A percentile compares a stretch with the other conserved stretches of the same genome.
Conservation (phyloP, 2,113 vertebrate species). For the Tupaia chinensis region DNA sequence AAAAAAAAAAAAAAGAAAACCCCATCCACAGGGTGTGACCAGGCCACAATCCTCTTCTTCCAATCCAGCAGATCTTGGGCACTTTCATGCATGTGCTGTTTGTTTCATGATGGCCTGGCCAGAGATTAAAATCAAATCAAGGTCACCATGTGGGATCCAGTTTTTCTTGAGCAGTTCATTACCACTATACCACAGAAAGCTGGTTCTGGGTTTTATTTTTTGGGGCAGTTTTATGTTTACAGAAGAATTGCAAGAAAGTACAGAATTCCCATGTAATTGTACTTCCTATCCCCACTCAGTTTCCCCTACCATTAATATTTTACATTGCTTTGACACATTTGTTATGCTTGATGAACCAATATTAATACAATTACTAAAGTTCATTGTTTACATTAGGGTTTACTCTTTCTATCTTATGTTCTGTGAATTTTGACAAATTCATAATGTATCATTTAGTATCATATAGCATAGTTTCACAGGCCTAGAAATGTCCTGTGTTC, state of each 20-base stretch:
- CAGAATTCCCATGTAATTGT: not conserved
- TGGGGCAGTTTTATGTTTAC: constrained; percentile 8
- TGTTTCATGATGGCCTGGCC: too few relatives aligned
- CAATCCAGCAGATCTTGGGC: too few relatives aligned
- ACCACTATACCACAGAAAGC: too few relatives aligned
- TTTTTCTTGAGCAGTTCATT: too few relatives aligned
- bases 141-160: too few relatives aligned
- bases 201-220: not conserved
- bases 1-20: too few relatives aligned
- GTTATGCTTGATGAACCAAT: not conserved
- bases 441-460: not conserved
- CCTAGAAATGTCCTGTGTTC: not conserved
- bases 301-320: not conserved
- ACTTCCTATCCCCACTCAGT: not conserved
- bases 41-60: too few relatives aligned
- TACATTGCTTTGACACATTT: not conserved
- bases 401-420: not conserved
- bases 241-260: not conserved
- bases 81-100: too few relatives aligned
- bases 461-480: not conserved
- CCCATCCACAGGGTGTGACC: too few relatives aligned
- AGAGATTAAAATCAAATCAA: too few relatives aligned
- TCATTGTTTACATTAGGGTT: not conserved
- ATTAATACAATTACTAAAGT: not conserved
- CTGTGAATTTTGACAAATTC: not conserved